Evolutionary conservation across 2,888 invertebrate species (phyloP).

Genomic region (Polymixis lichenea): DNA sequence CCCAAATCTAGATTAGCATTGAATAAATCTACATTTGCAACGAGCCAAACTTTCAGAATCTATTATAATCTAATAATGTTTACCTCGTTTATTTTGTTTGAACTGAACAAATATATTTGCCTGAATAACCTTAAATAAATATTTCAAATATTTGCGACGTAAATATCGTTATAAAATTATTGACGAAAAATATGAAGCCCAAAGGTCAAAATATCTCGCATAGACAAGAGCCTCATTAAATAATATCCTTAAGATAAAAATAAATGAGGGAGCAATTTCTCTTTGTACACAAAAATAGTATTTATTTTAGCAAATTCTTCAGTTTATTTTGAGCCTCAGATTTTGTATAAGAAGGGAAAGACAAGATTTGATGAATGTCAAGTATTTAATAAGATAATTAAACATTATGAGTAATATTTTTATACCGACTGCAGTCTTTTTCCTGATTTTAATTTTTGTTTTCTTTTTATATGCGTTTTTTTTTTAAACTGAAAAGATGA

Average conservation of each 20-base stretch:
- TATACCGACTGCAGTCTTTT: background rate
- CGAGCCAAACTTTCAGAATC: constrained; percentile 1
- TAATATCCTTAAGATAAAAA: constrained; percentile 15
- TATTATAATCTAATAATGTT: background rate
- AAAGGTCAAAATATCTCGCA: constrained; percentile 22
- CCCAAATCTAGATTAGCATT: constrained; percentile 9
- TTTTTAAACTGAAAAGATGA: background rate
- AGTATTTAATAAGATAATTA: constrained; percentile 1
- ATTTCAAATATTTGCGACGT: background rate
- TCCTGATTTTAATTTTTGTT: background rate
- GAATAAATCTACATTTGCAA: constrained; percentile 21
- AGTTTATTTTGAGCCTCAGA: constrained; percentile 7
- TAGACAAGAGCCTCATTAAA: constrained; percentile 33
- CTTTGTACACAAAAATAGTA: constrained; percentile 10
- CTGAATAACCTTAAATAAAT: constrained; percentile 2
- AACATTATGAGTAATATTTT: background rate
- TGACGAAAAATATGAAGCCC: background rate
- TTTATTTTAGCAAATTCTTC: constrained; percentile 28
- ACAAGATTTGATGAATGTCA: constrained; percentile 28
- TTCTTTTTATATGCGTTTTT: background rate
- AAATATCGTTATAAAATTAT: constrained; percentile 2
- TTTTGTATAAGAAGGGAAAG: background rate
- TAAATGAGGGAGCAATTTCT: constrained; percentile 21
- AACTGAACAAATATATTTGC: background rate
- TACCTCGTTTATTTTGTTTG: constrained; percentile 13